Conservation (phyloP, 2,888 invertebrate genomes). For the Lasioglossum calceatum region DNA sequence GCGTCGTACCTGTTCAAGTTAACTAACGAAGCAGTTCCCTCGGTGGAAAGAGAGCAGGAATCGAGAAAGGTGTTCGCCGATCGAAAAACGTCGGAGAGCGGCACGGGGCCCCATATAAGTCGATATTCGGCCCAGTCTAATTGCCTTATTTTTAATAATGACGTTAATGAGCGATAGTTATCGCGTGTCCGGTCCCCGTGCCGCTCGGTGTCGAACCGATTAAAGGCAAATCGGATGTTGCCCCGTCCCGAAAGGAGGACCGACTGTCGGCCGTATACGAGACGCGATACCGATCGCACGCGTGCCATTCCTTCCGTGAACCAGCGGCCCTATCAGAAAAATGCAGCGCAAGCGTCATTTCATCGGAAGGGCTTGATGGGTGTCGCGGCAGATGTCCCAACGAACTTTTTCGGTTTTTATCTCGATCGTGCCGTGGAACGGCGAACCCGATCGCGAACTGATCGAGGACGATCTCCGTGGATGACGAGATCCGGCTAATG, state of each 20-base stretch:
- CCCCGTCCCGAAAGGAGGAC: conserved; percentile 61
- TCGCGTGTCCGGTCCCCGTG: conserved; percentile 69
- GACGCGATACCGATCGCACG: conserved; percentile 64
- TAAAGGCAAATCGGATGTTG: conserved; percentile 73
- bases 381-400: conserved; percentile 67
- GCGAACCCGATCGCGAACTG: conserved; percentile 29
- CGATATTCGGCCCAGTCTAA: conserved; percentile 71
- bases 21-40: neutral
- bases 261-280: conserved; percentile 49
- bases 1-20: neutral
- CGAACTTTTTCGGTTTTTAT: conserved; percentile 62
- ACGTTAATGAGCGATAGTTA: conserved; percentile 77
- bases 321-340: conserved; percentile 51
- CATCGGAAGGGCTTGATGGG: conserved; percentile 62
- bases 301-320: conserved; percentile 61
- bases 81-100: conserved; percentile 21
- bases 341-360: conserved; percentile 62
- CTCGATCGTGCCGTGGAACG: conserved; percentile 32
- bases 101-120: conserved; percentile 54
- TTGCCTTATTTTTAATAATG: conserved; percentile 75
- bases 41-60: neutral
- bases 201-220: conserved; percentile 68
- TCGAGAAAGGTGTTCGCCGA: conserved; percentile 44
- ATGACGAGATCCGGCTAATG: conserved; percentile 20
- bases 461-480: conserved; percentile 34